A percentile compares a stretch with the other conserved stretches of the same genome.
Evolutionary conservation across 2,797 vertebrate species (phyloP).

Genomic region (Aythya fuligula): DNA sequence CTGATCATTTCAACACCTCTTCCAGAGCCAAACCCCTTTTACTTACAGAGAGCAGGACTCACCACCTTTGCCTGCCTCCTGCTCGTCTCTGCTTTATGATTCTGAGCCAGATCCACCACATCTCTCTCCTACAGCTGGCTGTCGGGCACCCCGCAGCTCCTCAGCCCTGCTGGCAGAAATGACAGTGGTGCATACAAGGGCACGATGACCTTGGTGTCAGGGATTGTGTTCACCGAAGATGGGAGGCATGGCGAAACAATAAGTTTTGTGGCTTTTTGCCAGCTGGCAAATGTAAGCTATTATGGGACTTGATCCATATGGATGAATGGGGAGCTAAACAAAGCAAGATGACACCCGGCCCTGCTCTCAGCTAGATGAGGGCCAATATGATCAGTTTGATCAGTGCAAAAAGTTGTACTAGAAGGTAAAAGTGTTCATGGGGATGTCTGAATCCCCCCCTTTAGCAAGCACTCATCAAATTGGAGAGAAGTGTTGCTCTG

Average conservation of each 20-base stretch:
- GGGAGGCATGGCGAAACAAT: not conserved
- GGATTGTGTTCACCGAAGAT: not conserved
- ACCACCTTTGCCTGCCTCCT: not conserved
- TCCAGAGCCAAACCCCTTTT: not conserved
- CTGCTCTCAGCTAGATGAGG: not conserved
- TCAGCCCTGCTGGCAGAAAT: not conserved
- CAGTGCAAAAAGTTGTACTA: not conserved
- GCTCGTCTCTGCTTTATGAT: not conserved
- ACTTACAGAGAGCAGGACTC: not conserved
- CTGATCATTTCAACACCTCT: not conserved
- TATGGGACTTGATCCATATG: not conserved
- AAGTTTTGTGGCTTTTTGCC: not conserved
- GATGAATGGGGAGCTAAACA: not conserved
- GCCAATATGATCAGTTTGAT: not conserved
- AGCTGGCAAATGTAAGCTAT: not conserved
- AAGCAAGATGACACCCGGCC: not conserved
- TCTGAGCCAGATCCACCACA: not conserved
- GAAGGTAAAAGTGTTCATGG: not conserved
- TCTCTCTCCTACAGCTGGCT: not conserved
- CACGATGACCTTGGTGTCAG: not conserved
- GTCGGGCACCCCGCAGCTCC: not conserved
- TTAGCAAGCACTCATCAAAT: not conserved
- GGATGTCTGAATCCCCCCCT: not conserved
- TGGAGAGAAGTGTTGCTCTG: not conserved
- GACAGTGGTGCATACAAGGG: not conserved